phyloP scores from a whole-genome alignment of 2,888 invertebrate genomes.

The Lymantria monacha region DNA sequence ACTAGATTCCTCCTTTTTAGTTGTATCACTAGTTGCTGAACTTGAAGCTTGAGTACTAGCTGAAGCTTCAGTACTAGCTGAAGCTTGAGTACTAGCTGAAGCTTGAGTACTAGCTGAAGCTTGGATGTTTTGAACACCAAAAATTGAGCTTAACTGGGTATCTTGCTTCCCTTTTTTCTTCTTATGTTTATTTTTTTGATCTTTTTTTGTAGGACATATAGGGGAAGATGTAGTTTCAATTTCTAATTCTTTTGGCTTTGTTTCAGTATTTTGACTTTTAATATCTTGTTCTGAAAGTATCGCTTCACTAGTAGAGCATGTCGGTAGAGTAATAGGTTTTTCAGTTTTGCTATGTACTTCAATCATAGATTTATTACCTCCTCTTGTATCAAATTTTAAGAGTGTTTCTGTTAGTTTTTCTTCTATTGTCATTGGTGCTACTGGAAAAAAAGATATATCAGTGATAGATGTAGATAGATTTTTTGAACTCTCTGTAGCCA shows the following conservation, averaged over 20 bases:
- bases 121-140: conserved; percentile 13
- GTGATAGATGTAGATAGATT: background rate
- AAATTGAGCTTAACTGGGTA: conserved; percentile 12
- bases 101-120: conserved; percentile 22
- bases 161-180: conserved; percentile 67
- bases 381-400: background rate
- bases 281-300: background rate
- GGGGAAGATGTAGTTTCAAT: conserved; percentile 21
- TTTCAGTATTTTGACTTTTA: conserved; percentile 8
- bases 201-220: conserved; percentile 59
- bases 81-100: too few relatives aligned
- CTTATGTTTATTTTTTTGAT: conserved; percentile 65
- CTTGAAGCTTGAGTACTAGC: conserved; percentile 12
- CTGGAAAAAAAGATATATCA: background rate
- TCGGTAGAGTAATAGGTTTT: background rate
- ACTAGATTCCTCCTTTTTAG: conserved; percentile 41
- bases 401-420: background rate
- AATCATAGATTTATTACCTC: background rate
- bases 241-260: conserved; percentile 9
- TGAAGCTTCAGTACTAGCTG: too few relatives aligned
- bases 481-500: background rate
- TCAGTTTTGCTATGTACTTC: background rate
- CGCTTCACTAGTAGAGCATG: conserved; percentile 2
- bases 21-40: conserved; percentile 19
- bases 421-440: background rate